phyloP scores from a whole-genome alignment of 2,113 vertebrate genomes.

The Pseudopipra pipra region DNA sequence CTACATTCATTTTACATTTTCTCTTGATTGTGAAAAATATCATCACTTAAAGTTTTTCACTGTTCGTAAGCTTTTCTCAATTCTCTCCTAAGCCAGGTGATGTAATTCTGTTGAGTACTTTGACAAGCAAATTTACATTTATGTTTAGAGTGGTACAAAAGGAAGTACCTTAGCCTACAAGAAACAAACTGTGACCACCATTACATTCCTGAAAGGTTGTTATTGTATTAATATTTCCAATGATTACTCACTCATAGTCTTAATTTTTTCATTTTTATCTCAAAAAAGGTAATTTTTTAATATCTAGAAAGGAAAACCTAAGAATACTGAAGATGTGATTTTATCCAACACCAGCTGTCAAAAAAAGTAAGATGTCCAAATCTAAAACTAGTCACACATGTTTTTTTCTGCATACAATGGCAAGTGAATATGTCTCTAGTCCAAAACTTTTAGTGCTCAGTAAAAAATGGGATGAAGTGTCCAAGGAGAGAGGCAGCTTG shows the following conservation, averaged over 20 bases:
- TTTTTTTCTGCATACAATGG: not conserved
- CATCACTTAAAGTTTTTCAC: not conserved
- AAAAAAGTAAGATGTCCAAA: not conserved
- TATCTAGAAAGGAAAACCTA: not conserved
- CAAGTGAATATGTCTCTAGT: not conserved
- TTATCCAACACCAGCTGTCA: not conserved
- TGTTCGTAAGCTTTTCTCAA: not conserved
- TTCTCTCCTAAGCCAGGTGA: not conserved
- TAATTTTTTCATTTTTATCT: not conserved
- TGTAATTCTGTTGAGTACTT: not conserved
- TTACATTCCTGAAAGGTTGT: not conserved
- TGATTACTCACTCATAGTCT: not conserved
- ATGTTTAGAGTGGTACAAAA: not conserved
- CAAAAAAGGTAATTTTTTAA: not conserved
- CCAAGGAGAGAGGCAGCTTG: not conserved
- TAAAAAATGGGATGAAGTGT: not conserved
- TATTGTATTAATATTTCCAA: not conserved
- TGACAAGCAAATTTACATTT: not conserved
- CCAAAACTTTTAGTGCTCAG: not conserved
- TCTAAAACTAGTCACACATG: not conserved
- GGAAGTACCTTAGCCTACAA: not conserved
- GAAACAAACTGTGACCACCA: not conserved
- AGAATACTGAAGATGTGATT: not conserved
- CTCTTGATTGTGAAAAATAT: not conserved
- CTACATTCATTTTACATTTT: not conserved